Evolutionary conservation across 2,113 vertebrate genomes (phyloP).

Genomic region (Leucopternis melanops): DNA sequence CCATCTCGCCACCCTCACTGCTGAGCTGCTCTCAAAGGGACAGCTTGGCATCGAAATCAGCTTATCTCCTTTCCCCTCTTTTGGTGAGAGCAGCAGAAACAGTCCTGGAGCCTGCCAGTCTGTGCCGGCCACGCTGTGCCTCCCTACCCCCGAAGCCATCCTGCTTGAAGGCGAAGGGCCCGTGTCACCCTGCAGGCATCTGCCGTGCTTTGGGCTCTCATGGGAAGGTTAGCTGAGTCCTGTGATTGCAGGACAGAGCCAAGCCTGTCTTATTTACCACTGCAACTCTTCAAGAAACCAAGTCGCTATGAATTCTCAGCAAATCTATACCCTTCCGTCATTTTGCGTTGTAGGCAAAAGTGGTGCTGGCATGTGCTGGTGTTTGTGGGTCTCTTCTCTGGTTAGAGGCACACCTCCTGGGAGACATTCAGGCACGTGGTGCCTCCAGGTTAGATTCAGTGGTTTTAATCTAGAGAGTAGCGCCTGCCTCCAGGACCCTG

Average conservation of each 20-base stretch:
- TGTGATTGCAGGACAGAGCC: background rate
- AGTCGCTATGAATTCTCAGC: background rate
- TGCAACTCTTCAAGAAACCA: background rate
- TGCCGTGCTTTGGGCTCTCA: background rate
- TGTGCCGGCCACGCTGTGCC: background rate
- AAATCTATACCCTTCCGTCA: background rate
- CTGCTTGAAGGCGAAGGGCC: background rate
- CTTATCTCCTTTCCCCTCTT: background rate
- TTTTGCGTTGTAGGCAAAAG: background rate
- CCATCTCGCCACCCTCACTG: background rate
- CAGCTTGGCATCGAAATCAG: background rate
- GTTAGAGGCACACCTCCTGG: background rate
- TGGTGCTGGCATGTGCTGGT: background rate
- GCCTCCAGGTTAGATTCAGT: background rate
- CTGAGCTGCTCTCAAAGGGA: background rate
- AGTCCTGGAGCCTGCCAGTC: background rate
- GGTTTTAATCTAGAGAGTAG: background rate
- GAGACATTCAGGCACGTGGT: background rate
- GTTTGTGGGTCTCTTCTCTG: background rate
- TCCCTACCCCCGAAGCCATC: background rate
- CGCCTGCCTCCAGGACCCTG: background rate
- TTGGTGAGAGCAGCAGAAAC: background rate
- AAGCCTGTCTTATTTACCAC: background rate
- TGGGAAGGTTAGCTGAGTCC: background rate
- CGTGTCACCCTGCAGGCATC: accelerated